Base-by-base conservation (phyloP, 2,113 vertebrate species). In the Cranoglanis bouderius region DNA sequence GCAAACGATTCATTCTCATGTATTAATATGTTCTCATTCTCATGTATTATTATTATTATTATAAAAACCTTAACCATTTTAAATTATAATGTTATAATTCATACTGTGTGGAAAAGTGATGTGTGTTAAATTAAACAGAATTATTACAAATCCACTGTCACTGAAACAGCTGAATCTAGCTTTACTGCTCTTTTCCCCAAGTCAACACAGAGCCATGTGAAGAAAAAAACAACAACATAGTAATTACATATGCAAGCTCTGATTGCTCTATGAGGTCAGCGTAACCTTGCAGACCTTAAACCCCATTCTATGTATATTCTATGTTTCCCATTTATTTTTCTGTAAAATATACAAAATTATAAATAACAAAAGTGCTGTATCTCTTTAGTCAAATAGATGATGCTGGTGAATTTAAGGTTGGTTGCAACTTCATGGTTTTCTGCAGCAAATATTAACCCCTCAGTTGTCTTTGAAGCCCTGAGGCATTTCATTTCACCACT, bases 201-300 rank as follows among this genome's bases (percentile, higher is more conserved):
- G 84, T 85, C 49, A 85, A 19, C 21, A 85, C 65, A 74, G n/a
- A 38, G 40, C 29, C 63, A 67, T 51, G 43, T 67, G 65, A 55
- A 38, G 32, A 85, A 53, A 80, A 55, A 38, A 29, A 61, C 9
- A 83, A 51, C 13, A 53, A 14, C 51, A 53, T 53, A 32, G 18
- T 53, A 72, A 74, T 74, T 75, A 4, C 51, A 86, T 29, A 86
- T 59, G 84, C 19, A 38, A 67, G 7, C 32, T 70, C 63, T 72
- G 84, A 57, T 74, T 57, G 84, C 49, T 86, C 85, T 24, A 46
- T 59, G 70, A 75, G 51, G 38, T 75, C 21, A 85, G 43, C 65
- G 51, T 85, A 72, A 85, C 63, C n/a, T 85, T 57, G 65, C 49
- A 85, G 46, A 57, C 21, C 70, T 40, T 32, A 85, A 85, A 49